Base-by-base conservation (phyloP, 2,113 vertebrate species). In the Cepphus grylle region DNA sequence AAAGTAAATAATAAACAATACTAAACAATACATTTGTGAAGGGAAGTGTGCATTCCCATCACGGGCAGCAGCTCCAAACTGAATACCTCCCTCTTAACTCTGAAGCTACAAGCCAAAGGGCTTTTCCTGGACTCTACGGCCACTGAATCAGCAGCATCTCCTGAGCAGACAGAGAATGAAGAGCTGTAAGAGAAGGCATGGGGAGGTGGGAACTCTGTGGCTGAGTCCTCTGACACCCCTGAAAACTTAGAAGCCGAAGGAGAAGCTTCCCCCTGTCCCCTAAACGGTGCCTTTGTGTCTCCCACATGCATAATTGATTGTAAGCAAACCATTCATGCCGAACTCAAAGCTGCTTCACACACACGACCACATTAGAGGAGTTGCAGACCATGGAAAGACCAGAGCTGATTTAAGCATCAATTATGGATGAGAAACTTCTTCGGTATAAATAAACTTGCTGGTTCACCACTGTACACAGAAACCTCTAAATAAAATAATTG, bases 341-440 rank as follows among this genome's bases (percentile, higher is more conserved):
- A 77, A 32, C 82, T 79, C 93, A 67, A 58, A 94, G 76, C 55
- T 92, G 83, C 67, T 86, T 67, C 30, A 0, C 59, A 27, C 50
- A n/a, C 18, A 3, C 0, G 0, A 59, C 73, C 79, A 91, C 96
- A 56, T 65, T 16, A 96, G 78, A 95, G 50, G 43, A 86, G 53
- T 5, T 72, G 36, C 50, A 77, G 85, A 34, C 43, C 71, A 25
- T 66, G 92, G 84, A 79, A 81, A 61, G 73, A 84, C 67, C 86
- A 88, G 72, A 81, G 72, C 73, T 89, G 80, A 95, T 91, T 82
- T 82, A 85, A 77, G 27, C 83, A 73, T 93, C 90, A 94, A 86
- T 93, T 96, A 96, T 85, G 59, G 91, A 97, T 86, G 81, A 87
- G 78, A 67, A 86, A 79, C 56, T 78, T 95, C 82, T 61, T 84